phyloP scores from a whole-genome alignment of 1,140 invertebrate species.

The Dinothrombium tinctorium region DNA sequence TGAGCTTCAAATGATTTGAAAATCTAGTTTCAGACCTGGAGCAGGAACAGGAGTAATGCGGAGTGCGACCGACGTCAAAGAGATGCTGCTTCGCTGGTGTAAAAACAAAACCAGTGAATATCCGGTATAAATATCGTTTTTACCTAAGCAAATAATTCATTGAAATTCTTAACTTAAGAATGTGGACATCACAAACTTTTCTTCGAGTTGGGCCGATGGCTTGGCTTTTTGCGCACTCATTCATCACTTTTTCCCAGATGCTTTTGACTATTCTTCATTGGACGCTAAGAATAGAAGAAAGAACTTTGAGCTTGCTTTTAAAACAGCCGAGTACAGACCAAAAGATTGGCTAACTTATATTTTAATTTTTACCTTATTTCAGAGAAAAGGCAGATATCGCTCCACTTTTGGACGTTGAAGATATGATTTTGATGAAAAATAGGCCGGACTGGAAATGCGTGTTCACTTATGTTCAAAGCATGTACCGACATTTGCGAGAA shows the following conservation, averaged over 20 bases:
- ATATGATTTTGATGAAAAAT: constrained; percentile 61
- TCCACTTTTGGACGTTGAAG: constrained; percentile 83
- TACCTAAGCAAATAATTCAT: no score
- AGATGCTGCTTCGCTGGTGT: no score
- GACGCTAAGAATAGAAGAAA: constrained; percentile 60
- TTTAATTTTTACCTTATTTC: constrained; percentile 20
- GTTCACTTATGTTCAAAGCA: constrained; percentile 92
- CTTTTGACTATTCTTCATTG: constrained; percentile 73
- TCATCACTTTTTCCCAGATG: constrained; percentile 82
- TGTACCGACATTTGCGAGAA: constrained; percentile 39
- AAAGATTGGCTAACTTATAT: background rate
- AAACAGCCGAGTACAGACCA: constrained; percentile 59
- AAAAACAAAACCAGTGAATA: no score
- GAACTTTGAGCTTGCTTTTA: constrained; percentile 92
- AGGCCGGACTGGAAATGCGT: constrained; percentile 98
- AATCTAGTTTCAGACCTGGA: no score
- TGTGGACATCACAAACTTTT: constrained; percentile 87
- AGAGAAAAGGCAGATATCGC: constrained; percentile 90
- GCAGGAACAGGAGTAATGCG: no score
- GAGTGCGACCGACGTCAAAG: no score
- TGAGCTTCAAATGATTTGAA: no score
- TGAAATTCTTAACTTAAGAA: no score
- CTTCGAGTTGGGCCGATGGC: constrained; percentile 82
- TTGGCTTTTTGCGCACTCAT: constrained; percentile 87
- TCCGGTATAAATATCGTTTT: no score